phyloP scores from a whole-genome alignment of 2,888 invertebrate genomes.

The Danaus chrysippus region DNA sequence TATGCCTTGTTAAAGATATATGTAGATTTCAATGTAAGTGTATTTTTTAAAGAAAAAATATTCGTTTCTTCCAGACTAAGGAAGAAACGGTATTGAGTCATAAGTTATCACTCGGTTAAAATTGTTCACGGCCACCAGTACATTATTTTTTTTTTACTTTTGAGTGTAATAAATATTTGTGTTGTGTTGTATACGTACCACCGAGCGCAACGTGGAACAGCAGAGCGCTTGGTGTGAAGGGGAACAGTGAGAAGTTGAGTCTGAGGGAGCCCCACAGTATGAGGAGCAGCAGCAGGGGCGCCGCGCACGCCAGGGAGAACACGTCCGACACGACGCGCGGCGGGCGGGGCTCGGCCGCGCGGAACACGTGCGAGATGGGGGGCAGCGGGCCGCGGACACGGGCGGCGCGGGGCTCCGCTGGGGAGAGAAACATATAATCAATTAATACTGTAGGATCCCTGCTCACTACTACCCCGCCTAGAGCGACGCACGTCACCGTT shows the following conservation, averaged over 20 bases:
- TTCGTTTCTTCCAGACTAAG: too few species aligned
- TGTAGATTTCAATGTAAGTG: too few species aligned
- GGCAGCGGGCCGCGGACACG: slow-evolving; percentile 68
- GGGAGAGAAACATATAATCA: too few species aligned
- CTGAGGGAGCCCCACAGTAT: slow-evolving; percentile 92
- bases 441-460: too few species aligned
- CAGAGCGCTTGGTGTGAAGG: slow-evolving; percentile 87
- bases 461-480: too few species aligned
- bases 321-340: slow-evolving; percentile 91
- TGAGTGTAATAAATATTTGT: neutral
- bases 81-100: too few species aligned
- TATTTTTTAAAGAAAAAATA: too few species aligned
- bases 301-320: slow-evolving; percentile 90
- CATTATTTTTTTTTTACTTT: neutral
- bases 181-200: slow-evolving; percentile 68
- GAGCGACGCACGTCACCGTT: too few species aligned
- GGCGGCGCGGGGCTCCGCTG: slow-evolving; percentile 11
- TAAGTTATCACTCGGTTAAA: too few species aligned
- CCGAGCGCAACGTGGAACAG: slow-evolving; percentile 94
- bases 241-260: slow-evolving; percentile 91
- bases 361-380: slow-evolving; percentile 90
- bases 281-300: slow-evolving; percentile 90
- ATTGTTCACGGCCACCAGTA: neutral
- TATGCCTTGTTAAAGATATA: neutral
- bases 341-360: slow-evolving; percentile 94